phyloP scores from a whole-genome alignment of 2,113 vertebrate species.

The Otocyon megalotis region DNA sequence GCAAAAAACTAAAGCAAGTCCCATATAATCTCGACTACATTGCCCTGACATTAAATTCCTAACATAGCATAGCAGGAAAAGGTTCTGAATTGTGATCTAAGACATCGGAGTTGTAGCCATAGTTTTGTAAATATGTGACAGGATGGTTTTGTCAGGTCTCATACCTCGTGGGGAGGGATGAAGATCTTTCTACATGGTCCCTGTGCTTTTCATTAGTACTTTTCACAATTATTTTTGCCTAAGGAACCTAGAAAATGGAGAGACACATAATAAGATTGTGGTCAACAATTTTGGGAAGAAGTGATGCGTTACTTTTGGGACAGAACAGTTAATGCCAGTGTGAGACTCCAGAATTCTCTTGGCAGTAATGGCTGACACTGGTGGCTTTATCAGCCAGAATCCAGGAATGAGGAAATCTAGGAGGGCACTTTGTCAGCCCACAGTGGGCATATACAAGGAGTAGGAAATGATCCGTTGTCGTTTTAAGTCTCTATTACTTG shows the following conservation, averaged over 20 bases:
- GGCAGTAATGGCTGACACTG: not conserved
- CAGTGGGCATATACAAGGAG: rapidly evolving
- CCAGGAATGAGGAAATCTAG: not conserved
- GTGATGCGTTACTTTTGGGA: not conserved
- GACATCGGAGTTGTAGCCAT: not conserved
- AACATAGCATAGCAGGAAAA: not conserved
- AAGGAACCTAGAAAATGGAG: not conserved
- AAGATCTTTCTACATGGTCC: not conserved
- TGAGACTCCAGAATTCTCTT: not conserved
- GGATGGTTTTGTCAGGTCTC: not conserved
- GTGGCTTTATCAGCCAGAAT: not conserved
- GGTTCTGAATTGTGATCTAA: not conserved
- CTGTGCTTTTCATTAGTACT: not conserved
- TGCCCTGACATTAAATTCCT: not conserved
- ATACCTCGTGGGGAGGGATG: not conserved
- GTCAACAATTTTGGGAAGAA: not conserved
- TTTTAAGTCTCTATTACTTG: not conserved
- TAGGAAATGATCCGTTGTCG: not conserved
- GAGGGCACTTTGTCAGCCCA: not conserved
- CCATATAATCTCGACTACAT: not conserved
- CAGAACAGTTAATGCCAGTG: not conserved
- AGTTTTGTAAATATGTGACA: not conserved
- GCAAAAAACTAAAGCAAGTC: not conserved
- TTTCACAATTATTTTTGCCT: not conserved
- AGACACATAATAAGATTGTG: not conserved